A percentile compares a stretch with the other conserved stretches of the same genome.
These are phyloP conservation scores for Galaxias olidus DNA, from an alignment of 2,797 vertebrate genomes.

Conservation along the genomic window DNA sequence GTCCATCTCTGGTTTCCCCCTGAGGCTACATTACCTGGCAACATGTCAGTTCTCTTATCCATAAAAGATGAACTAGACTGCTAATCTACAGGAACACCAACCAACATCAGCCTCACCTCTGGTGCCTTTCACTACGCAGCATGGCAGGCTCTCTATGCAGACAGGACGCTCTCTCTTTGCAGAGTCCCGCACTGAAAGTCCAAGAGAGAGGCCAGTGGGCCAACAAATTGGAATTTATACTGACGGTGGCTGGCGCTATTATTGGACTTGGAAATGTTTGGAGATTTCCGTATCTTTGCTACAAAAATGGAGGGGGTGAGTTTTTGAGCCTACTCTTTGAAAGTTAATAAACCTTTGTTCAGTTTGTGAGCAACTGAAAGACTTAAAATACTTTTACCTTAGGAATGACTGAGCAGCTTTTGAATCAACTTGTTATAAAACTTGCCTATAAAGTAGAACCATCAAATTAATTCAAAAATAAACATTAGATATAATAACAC, in stretches of 20 bases:
- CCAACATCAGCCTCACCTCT: conserved; percentile 2
- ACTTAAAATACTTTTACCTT: background rate
- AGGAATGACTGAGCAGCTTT: no score
- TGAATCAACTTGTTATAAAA: no score
- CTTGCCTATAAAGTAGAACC: no score
- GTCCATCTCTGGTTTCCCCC: conserved; percentile 42
- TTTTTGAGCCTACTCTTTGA: conserved; percentile 1
- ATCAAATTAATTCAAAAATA: no score
- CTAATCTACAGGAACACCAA: conserved; percentile 14
- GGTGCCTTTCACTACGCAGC: conserved; percentile 18
- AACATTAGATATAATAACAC: no score
- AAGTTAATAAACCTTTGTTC: background rate
- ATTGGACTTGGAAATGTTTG: conserved; percentile 71
- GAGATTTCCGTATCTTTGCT: conserved; percentile 73
- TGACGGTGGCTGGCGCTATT: conserved; percentile 64
- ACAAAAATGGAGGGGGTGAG: conserved; percentile 72
- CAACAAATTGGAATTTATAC: conserved; percentile 64
- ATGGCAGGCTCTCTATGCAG: conserved; percentile 45
- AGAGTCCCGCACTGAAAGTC: conserved; percentile 5
- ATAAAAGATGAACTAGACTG: conserved; percentile 19
- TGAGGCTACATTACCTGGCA: conserved; percentile 36
- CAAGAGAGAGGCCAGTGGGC: conserved; percentile 62
- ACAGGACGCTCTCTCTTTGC: conserved; percentile 3
- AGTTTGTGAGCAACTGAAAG: background rate
- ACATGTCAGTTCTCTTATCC: conserved; percentile 17